A percentile compares a stretch with the other conserved stretches of the same genome.
Evolutionary conservation across 2,797 vertebrate genomes (phyloP).

Genomic region (Geotrypetes seraphini): DNA sequence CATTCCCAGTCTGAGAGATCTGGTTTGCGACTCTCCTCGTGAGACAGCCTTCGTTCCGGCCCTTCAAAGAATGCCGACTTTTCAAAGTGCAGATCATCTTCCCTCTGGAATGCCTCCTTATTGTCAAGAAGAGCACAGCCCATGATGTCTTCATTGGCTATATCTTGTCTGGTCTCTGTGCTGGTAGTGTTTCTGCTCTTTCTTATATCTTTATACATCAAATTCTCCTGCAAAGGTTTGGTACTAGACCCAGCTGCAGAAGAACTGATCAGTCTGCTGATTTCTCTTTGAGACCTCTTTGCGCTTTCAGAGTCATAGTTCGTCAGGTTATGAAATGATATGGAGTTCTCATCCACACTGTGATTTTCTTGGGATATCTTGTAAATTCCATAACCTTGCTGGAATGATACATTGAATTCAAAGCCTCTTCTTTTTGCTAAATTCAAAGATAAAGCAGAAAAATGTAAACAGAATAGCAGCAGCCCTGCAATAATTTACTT

Average conservation of each 20-base stretch:
- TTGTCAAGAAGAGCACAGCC: constrained; percentile 20
- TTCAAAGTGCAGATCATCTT: constrained; percentile 41
- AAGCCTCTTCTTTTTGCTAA: constrained; percentile 74
- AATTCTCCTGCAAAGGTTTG: constrained; percentile 45
- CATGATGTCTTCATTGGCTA: constrained; percentile 14
- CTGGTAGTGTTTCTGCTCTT: constrained; percentile 18
- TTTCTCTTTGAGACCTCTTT: constrained; percentile 24
- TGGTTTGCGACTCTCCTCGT: constrained; percentile 68
- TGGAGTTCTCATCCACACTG: constrained; percentile 41
- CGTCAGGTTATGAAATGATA: constrained; percentile 53
- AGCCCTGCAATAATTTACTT: no score
- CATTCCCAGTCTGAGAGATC: constrained; percentile 92
- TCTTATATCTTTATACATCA: constrained; percentile 37
- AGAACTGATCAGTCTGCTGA: constrained; percentile 28
- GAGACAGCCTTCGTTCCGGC: constrained; percentile 71
- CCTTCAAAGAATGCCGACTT: constrained; percentile 55
- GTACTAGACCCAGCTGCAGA: constrained; percentile 64
- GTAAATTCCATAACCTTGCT: constrained; percentile 80
- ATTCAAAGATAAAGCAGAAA: constrained; percentile 9
- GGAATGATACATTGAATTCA: constrained; percentile 86
- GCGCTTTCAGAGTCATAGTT: constrained; percentile 46
- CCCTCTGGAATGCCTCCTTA: constrained; percentile 20
- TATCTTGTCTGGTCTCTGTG: constrained; percentile 16
- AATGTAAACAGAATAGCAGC: background rate
- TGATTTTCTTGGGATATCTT: constrained; percentile 65